Base-by-base conservation (phyloP, 1,140 invertebrate species). In the Neodiprion lecontei region DNA sequence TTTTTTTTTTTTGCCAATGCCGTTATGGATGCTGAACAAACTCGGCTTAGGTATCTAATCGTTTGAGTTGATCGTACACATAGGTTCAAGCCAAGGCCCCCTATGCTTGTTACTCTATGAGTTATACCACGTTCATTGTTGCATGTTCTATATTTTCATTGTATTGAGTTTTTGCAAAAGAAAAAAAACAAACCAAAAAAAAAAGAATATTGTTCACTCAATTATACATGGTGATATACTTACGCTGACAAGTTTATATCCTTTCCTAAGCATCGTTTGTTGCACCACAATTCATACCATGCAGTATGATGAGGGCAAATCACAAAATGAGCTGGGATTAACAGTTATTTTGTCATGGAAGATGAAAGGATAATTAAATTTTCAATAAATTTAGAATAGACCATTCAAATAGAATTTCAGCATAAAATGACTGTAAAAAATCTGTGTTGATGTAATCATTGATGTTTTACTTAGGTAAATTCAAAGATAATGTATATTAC, bases 401-500 rank as follows among this genome's bases (percentile, higher is more conserved):
- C 53, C 11, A 61, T 61, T 61, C 9, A 61, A 61, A 61, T 61
- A 14, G 53, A 61, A 61, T 61, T 61, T 61, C 53, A 61, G 53
- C 53, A 61, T 61, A 14, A 61, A 61, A 61, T 61, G 53, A 61
- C 53, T 61, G n/a, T 14, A 14, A 61, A 61, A 14, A 61, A 61
- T 61, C 53, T 61, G 9, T 61, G 53, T 61, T 12, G 53, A 61
- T 61, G 53, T 61, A 61, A 61, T 61, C 53, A 17, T 61, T 61
- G n/a, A 61, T 61, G 53, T 61, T 61, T 61, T 61, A 61, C 53
- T 61, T 61, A 61, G 53, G 53, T 61, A 61, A 61, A 61, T 61
- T 61, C 53, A 61, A 61, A 61, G n/a, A 61, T 61, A 61, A 61
- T 61, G 53, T 61, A 61, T 61, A 61, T 61, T 61, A 61, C 53